Conservation (phyloP, 2,797 vertebrate species). For the Pantherophis alleghaniensis region DNA sequence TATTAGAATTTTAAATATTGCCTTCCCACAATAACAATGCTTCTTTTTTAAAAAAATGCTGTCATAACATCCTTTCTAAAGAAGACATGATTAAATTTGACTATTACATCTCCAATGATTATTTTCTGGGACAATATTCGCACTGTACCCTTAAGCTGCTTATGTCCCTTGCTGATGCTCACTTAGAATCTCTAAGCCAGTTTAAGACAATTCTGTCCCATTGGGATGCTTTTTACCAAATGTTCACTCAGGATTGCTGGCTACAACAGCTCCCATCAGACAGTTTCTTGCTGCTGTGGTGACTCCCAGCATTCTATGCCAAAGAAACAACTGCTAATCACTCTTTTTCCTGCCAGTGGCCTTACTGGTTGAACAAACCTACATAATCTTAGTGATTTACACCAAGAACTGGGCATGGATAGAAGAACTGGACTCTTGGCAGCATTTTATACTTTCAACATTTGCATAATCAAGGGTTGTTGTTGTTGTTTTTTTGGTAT, state of each 20-base stretch:
- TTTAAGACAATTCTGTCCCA: not conserved
- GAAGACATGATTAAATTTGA: not conserved
- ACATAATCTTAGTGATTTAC: not conserved
- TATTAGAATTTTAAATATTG: constrained; percentile 55
- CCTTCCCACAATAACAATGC: constrained; percentile 31
- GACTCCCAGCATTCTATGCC: not conserved
- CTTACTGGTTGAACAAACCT: not conserved
- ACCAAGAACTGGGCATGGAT: not conserved
- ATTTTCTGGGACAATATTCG: not conserved
- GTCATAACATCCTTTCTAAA: not conserved
- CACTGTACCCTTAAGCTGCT: not conserved
- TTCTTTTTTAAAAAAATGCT: not conserved
- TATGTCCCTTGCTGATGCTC: not conserved
- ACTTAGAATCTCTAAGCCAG: not conserved
- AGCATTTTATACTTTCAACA: not conserved
- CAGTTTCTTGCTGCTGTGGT: not conserved
- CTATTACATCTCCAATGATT: not conserved
- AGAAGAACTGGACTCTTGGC: not conserved
- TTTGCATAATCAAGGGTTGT: not conserved
- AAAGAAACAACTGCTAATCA: not conserved
- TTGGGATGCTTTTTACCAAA: not conserved
- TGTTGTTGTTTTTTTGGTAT: not conserved
- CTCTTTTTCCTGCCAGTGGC: not conserved
- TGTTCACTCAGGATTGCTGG: not conserved
- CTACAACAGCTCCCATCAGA: not conserved